A percentile compares a stretch with the other conserved stretches of the same genome.
phyloP scores from a whole-genome alignment of 92 coral and sea anemone genomes.

The Epizoanthus scotinus region DNA sequence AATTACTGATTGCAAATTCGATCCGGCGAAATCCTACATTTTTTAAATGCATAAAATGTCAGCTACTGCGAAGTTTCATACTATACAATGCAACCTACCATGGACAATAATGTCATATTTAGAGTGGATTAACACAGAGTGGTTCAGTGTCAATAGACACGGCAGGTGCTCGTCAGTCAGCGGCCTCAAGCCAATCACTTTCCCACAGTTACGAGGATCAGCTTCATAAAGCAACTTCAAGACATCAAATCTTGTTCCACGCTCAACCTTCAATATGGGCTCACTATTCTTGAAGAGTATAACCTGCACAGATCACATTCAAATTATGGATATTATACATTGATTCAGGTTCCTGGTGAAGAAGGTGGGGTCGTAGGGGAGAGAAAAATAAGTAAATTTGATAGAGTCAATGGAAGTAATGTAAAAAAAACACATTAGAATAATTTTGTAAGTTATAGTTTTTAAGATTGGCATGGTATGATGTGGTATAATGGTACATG shows the following conservation, averaged over 20 bases:
- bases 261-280: conserved; percentile 78
- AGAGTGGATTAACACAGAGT: conserved; percentile 75
- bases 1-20: too few relatives aligned
- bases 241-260: conserved; percentile 82
- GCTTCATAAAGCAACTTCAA: conserved; percentile 82
- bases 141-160: conserved; percentile 75
- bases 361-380: too few relatives aligned
- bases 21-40: too few relatives aligned
- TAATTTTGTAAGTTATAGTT: too few relatives aligned
- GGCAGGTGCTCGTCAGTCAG: conserved; percentile 80
- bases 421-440: too few relatives aligned
- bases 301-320: conserved; percentile 49
- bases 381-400: too few relatives aligned
- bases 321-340: too few relatives aligned
- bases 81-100: conserved; percentile 47
- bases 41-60: neutral
- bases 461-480: too few relatives aligned
- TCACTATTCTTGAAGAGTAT: conserved; percentile 75
- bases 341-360: too few relatives aligned
- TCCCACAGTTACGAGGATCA: conserved; percentile 76
- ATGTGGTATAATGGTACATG: too few relatives aligned
- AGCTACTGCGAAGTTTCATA: neutral
- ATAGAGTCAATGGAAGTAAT: too few relatives aligned
- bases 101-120: conserved; percentile 85
- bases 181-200: conserved; percentile 75